Base-by-base conservation (phyloP, 2,113 vertebrate species). In the Nesoenas mayeri region DNA sequence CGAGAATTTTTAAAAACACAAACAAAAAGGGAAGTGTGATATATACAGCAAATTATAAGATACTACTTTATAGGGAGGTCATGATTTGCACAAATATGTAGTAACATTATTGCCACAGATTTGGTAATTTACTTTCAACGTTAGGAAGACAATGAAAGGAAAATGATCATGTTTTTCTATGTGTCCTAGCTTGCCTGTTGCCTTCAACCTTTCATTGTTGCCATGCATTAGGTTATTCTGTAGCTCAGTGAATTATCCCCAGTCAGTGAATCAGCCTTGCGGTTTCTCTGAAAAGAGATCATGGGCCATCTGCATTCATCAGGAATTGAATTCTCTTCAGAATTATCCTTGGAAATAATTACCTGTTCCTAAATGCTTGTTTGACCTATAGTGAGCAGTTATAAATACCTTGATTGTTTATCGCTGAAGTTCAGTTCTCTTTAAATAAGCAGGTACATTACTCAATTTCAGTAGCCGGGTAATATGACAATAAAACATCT, bases 321-420 rank as follows among this genome's bases (percentile, higher is more conserved):
- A 88, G 69, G 61, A 84, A 71, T 72, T 72, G 25, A 93, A 75
- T 67, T 95, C 51, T 8, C 61, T 75, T 71, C 47, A 74, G 36
- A 86, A 62, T 89, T 94, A 66, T 70, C 78, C 47, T 89, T 80
- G 53, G 82, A 88, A 88, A 79, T 28, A 83, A 90, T 56, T 78
- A 50, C 61, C 42, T 69, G 13, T 47, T 91, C 48, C 51, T 53
- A 71, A 90, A 28, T 51, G 60, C 24, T 3, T 28, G 6, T 73
- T 87, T 90, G 57, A 22, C 64, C 83, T 82, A 9, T 12, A 54
- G 48, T 14, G 24, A 85, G 38, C 58, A 84, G 69, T 84, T 89
- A 67, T 10, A 85, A 75, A 73, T 71, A 36, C 10, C 26, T 57
- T 32, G 14, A 40, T 31, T 88, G 56, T 73, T 89, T 70, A 44